Evolutionary conservation across 1,140 invertebrate species (phyloP).

Genomic region (Tetramorium alpestre): DNA sequence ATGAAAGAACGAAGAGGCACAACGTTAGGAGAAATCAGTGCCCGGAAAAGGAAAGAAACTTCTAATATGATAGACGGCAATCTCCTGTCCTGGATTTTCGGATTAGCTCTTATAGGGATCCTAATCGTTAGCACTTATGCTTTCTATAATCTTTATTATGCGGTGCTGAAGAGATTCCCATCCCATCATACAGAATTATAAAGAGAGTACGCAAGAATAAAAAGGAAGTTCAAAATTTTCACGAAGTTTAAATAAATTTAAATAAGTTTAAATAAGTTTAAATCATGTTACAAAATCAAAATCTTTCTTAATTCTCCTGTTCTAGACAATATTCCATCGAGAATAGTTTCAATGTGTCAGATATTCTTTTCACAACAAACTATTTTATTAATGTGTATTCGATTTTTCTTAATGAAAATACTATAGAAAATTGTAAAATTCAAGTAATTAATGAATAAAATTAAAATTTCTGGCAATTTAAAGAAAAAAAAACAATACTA

Average conservation of each 20-base stretch:
- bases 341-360: neutral
- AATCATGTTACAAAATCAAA: neutral
- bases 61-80: constrained; percentile 92
- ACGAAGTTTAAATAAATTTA: neutral
- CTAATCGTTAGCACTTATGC: constrained; percentile 92
- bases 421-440: neutral
- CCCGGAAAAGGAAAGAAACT: constrained; percentile 83
- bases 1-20: constrained; percentile 90
- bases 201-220: constrained; percentile 59
- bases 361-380: neutral
- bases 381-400: neutral
- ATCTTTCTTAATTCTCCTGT: neutral
- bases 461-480: neutral
- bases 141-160: constrained; percentile 93
- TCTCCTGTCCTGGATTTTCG: constrained; percentile 92
- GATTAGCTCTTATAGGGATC: constrained; percentile 91
- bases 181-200: constrained; percentile 91
- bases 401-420: neutral
- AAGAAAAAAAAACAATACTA: neutral
- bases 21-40: constrained; percentile 83
- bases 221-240: neutral
- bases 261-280: neutral
- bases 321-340: neutral
- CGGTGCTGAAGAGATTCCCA: constrained; percentile 92
- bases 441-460: neutral